Percentiles rank a stretch among this genome's conserved stretches.
These are phyloP conservation scores for Phocoena phocoena DNA, from an alignment of 2,113 vertebrate species.

Conservation along the genomic window DNA sequence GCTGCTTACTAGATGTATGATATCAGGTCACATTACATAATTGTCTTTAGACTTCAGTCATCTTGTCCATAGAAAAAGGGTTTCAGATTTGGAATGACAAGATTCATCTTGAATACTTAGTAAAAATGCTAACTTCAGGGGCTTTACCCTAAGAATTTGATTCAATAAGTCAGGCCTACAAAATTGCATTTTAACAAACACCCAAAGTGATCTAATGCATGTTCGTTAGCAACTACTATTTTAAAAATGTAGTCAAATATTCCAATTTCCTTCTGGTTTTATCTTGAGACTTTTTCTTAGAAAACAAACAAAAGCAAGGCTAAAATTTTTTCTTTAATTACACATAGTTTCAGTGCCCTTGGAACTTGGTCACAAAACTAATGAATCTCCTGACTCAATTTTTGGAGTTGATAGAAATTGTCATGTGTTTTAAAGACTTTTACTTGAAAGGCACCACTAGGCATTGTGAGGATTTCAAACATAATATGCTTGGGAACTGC, in stretches of 20 bases:
- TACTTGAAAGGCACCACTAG: slow-evolving; percentile 17
- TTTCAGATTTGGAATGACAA: neutral
- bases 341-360: neutral
- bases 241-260: slow-evolving; percentile 18
- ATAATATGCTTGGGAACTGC: neutral
- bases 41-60: neutral
- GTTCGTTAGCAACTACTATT: neutral
- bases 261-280: slow-evolving; percentile 32
- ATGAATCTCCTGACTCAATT: neutral
- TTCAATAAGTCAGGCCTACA: neutral
- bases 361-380: slow-evolving; percentile 25
- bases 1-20: neutral
- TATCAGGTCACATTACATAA: neutral
- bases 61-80: neutral
- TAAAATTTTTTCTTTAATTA: neutral
- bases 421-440: neutral
- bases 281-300: neutral
- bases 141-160: neutral
- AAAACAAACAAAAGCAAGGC: slow-evolving; percentile 15
- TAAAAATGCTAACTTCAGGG: neutral
- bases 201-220: neutral
- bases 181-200: slow-evolving; percentile 11
- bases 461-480: neutral
- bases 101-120: neutral
- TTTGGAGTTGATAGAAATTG: neutral